phyloP scores from a whole-genome alignment of 2,113 vertebrate species.

The Odontophorus gujanensis region DNA sequence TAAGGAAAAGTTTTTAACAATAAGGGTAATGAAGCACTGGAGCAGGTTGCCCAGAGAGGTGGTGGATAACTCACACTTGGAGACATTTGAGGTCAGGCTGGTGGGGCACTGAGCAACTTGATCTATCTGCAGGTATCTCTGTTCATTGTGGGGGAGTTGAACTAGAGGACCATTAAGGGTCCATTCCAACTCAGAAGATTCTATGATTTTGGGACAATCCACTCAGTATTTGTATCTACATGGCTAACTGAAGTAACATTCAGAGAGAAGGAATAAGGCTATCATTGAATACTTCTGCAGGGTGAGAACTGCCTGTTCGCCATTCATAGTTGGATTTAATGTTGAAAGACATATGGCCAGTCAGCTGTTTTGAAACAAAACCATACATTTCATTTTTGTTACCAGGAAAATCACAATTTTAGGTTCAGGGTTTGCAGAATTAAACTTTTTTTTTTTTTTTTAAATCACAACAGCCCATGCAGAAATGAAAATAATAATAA shows the following conservation, averaged over 20 bases:
- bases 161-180: not conserved
- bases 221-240: not conserved
- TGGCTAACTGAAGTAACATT: not conserved
- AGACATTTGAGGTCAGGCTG: not conserved
- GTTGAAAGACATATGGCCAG: not conserved
- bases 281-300: not conserved
- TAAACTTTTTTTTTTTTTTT: not conserved
- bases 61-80: not conserved
- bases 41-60: not conserved
- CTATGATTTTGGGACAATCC: too few species aligned
- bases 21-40: not conserved
- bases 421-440: not conserved
- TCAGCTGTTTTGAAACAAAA: not conserved
- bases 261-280: not conserved
- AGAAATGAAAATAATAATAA: not conserved
- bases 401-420: not conserved
- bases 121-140: too few species aligned
- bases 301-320: not conserved
- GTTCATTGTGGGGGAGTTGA: not conserved
- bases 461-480: not conserved
- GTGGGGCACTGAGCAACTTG: too few species aligned
- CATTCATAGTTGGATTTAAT: not conserved
- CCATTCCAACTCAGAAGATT: not conserved
- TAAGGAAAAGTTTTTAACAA: too few species aligned
- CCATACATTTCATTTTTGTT: not conserved